Evolutionary conservation across 2,888 invertebrate species (phyloP).

Genomic region (Megastigmus dorsalis): DNA sequence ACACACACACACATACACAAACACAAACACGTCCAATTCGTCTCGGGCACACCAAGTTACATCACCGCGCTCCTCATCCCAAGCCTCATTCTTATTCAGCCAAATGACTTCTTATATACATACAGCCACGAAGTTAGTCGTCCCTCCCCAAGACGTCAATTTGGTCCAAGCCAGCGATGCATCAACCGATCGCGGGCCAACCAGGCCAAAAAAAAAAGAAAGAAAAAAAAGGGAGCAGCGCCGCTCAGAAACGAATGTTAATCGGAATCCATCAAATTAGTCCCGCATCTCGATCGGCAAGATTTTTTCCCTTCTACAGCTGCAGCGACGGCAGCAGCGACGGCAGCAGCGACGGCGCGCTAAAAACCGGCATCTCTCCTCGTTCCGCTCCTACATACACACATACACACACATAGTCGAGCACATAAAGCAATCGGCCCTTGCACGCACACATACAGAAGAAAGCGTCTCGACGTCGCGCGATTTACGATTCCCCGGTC

Average conservation of each 20-base stretch:
- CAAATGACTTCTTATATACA: conserved; percentile 18
- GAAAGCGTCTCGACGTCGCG: conserved; percentile 36
- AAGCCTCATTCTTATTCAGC: conserved; percentile 4
- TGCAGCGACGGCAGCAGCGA: background rate
- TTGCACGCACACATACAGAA: background rate
- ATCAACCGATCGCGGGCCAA: conserved; percentile 40
- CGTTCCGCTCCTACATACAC: background rate
- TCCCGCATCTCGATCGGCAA: conserved; percentile 32
- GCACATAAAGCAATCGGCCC: background rate
- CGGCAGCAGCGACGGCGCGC: background rate
- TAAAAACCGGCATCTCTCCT: conserved; percentile 39
- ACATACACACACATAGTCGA: too few relatives aligned
- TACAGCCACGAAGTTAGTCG: background rate
- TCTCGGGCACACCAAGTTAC: background rate
- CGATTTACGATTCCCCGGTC: conserved; percentile 40
- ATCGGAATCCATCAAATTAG: conserved; percentile 56
- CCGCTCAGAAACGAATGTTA: conserved; percentile 39
- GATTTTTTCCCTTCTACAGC: conserved; percentile 14
- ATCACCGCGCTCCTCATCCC: background rate
- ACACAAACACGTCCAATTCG: too few relatives aligned
- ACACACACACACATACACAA: background rate
- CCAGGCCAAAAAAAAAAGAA: conserved; percentile 36
- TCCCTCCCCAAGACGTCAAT: conserved; percentile 38
- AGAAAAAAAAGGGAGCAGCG: conserved; percentile 13
- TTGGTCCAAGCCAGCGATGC: conserved; percentile 27